These are phyloP conservation scores for Leptinotarsa rubiginosa DNA, from an alignment of 2,888 invertebrate species.

Conservation along the genomic window DNA sequence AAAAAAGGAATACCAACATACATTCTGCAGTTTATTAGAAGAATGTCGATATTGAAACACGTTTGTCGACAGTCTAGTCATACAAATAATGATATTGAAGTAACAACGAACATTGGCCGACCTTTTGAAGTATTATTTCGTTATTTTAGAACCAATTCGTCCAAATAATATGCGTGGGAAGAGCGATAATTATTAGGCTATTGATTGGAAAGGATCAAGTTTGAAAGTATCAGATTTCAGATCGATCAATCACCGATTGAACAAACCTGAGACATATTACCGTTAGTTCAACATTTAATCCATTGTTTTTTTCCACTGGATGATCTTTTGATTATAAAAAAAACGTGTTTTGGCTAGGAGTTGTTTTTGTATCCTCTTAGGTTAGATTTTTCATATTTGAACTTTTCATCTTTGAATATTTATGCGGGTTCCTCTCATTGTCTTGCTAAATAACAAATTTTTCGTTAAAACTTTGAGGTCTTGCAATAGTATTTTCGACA, in stretches of 20 bases:
- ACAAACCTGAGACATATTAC: slow-evolving; percentile 6
- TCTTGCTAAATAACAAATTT: no score
- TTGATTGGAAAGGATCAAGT: slow-evolving; percentile 8
- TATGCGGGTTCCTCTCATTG: no score
- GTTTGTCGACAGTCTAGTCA: neutral
- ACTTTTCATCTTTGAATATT: no score
- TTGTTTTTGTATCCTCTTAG: no score
- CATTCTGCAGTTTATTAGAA: neutral
- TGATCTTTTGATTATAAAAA: neutral
- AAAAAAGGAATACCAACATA: neutral
- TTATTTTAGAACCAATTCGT: neutral
- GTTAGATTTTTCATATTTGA: no score
- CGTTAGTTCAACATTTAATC: neutral
- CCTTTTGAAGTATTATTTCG: no score
- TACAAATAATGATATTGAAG: no score
- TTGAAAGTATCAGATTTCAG: slow-evolving; percentile 10
- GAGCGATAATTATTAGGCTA: slow-evolving; percentile 2
- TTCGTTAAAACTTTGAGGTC: no score
- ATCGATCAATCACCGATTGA: neutral
- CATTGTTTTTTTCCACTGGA: neutral
- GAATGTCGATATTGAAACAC: no score
- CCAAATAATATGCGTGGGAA: slow-evolving; percentile 13
- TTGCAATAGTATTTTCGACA: no score
- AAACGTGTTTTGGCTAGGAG: neutral
- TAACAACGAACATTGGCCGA: no score